Evolutionary conservation across 2,113 vertebrate genomes (phyloP).

Genomic region (Catharus fuscescens): DNA sequence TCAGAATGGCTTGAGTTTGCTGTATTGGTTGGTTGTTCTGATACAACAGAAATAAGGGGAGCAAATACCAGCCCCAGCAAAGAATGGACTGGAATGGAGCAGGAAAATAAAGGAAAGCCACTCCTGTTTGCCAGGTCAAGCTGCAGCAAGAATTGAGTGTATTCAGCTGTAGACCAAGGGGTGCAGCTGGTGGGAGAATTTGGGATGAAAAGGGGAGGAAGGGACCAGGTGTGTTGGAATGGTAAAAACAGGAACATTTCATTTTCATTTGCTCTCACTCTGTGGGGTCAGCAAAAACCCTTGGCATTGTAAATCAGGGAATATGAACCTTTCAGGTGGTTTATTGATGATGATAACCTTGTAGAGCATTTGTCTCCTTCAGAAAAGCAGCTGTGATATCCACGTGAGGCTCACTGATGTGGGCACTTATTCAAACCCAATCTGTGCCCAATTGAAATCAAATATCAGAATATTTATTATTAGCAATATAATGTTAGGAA

Average conservation of each 20-base stretch:
- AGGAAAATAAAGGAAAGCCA: not conserved
- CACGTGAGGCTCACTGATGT: rapidly evolving
- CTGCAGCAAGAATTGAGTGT: not conserved
- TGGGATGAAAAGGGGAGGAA: not conserved
- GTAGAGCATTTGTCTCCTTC: not conserved
- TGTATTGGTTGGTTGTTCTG: not conserved
- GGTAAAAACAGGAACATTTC: not conserved
- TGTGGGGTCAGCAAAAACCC: not conserved
- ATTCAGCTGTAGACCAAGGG: not conserved
- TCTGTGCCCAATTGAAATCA: not conserved
- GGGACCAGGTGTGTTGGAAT: rapidly evolving
- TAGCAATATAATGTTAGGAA: rapidly evolving
- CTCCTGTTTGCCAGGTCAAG: not conserved
- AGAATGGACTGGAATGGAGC: rapidly evolving
- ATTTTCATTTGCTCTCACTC: not conserved
- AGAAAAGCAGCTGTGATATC: not conserved
- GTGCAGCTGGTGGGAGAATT: rapidly evolving
- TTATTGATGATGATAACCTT: not conserved
- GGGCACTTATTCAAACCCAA: rapidly evolving
- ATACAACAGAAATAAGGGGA: not conserved
- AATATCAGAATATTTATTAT: not conserved
- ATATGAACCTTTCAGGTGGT: not conserved
- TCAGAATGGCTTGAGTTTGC: not conserved
- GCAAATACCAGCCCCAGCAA: not conserved
- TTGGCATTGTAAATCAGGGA: not conserved